Conservation (phyloP, 2,113 vertebrate species). For the Junco hyemalis region DNA sequence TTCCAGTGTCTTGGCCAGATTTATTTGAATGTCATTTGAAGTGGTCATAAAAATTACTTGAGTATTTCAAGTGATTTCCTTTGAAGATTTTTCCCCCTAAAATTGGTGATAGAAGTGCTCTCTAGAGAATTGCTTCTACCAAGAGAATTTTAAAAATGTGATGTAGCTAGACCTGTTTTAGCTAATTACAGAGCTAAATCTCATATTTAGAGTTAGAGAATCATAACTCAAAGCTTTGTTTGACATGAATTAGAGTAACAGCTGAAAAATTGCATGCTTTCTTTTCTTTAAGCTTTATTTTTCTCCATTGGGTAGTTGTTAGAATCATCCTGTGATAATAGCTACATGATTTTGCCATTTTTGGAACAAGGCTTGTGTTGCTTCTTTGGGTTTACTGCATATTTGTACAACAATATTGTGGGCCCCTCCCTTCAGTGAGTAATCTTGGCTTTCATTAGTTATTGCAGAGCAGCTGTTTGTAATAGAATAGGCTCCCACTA, state of each 20-base stretch:
- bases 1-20: background rate
- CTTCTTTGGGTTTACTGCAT: background rate
- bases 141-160: background rate
- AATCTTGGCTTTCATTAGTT: conserved; percentile 40
- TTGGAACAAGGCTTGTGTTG: background rate
- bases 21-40: background rate
- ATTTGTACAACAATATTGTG: background rate
- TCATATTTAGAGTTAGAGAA: background rate
- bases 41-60: background rate
- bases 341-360: background rate
- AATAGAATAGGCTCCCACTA: conserved; percentile 37
- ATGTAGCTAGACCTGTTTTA: background rate
- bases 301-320: background rate
- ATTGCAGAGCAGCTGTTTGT: conserved; percentile 38
- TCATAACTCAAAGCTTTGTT: background rate
- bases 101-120: background rate
- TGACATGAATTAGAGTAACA: background rate
- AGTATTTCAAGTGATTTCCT: background rate
- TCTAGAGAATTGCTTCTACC: background rate
- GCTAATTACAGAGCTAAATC: background rate
- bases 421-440: background rate
- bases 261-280: background rate
- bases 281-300: background rate
- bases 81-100: background rate
- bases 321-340: background rate